Percentiles rank a stretch among this genome's conserved stretches.
Evolutionary conservation across 2,888 invertebrate species (phyloP).

Genomic region (Amphipyra berbera): DNA sequence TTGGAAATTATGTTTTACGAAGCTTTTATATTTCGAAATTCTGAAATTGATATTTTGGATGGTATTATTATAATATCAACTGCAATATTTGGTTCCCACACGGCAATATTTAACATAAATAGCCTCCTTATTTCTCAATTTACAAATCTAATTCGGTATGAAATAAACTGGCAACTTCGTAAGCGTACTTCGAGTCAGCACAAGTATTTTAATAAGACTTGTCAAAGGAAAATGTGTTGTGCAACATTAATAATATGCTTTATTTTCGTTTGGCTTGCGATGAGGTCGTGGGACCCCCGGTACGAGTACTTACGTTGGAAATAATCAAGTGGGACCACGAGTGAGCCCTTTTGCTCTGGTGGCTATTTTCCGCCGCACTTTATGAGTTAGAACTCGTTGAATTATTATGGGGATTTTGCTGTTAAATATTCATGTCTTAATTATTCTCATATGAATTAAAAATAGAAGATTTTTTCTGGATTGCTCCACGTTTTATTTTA

Average conservation of each 20-base stretch:
- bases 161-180: slow-evolving; percentile 47
- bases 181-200: slow-evolving; percentile 50
- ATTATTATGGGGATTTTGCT: slow-evolving; percentile 51
- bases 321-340: slow-evolving; percentile 72
- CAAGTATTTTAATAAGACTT: slow-evolving; percentile 23
- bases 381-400: slow-evolving; percentile 48
- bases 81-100: slow-evolving; percentile 17
- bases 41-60: no score
- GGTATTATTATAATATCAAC: no score
- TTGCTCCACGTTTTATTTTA: no score
- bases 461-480: slow-evolving; percentile 19
- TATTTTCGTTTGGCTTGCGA: slow-evolving; percentile 52
- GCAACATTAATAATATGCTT: slow-evolving; percentile 45
- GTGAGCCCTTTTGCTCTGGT: slow-evolving; percentile 65
- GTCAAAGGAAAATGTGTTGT: slow-evolving; percentile 54
- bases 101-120: slow-evolving; percentile 35
- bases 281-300: slow-evolving; percentile 43
- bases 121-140: slow-evolving; percentile 31
- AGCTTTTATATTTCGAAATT: no score
- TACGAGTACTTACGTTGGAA: slow-evolving; percentile 63
- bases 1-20: no score
- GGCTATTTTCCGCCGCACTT: slow-evolving; percentile 63
- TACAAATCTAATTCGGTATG: slow-evolving; percentile 54
- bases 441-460: slow-evolving; percentile 38
- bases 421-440: slow-evolving; percentile 53